A percentile compares a stretch with the other conserved stretches of the same genome.
phyloP scores from a whole-genome alignment of 2,888 invertebrate species.

The Rhagonycha lutea region DNA sequence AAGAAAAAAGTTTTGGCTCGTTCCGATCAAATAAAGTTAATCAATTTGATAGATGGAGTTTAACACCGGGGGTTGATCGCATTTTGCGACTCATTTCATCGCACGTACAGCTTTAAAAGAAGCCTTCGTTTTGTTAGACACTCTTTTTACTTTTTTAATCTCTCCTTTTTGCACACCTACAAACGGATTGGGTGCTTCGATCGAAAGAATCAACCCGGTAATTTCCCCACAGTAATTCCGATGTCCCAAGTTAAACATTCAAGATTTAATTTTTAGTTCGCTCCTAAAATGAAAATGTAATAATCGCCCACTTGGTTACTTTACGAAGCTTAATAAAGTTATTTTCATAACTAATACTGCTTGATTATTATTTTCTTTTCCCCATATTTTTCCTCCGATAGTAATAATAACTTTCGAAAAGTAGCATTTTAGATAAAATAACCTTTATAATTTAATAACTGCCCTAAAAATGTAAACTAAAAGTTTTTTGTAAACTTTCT shows the following conservation, averaged over 20 bases:
- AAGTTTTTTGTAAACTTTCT: not conserved
- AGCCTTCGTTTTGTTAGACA: slow-evolving; percentile 11
- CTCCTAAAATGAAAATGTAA: slow-evolving; percentile 30
- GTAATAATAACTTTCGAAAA: slow-evolving; percentile 1
- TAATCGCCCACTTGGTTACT: slow-evolving; percentile 11
- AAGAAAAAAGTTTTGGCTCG: not conserved
- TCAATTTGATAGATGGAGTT: slow-evolving; percentile 12
- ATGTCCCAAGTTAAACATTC: slow-evolving; percentile 37
- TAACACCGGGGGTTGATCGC: slow-evolving; percentile 9
- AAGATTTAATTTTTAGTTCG: slow-evolving; percentile 34
- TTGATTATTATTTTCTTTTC: slow-evolving; percentile 11
- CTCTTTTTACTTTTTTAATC: slow-evolving; percentile 10
- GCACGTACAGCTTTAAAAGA: slow-evolving; percentile 16
- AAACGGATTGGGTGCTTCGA: slow-evolving; percentile 26
- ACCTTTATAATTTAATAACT: not conserved
- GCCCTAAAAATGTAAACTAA: not conserved
- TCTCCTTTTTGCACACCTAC: slow-evolving; percentile 12
- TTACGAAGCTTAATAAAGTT: slow-evolving; percentile 5
- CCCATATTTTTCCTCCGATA: not conserved
- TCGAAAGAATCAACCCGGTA: slow-evolving; percentile 32
- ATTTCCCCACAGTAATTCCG: slow-evolving; percentile 41
- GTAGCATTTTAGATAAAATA: not conserved
- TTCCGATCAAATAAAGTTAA: slow-evolving; percentile 15
- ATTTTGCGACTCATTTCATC: slow-evolving; percentile 10
- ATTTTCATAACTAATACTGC: slow-evolving; percentile 12